Evolutionary conservation across 2,888 invertebrate species (phyloP).

Genomic region (Choristoneura rosaceana): DNA sequence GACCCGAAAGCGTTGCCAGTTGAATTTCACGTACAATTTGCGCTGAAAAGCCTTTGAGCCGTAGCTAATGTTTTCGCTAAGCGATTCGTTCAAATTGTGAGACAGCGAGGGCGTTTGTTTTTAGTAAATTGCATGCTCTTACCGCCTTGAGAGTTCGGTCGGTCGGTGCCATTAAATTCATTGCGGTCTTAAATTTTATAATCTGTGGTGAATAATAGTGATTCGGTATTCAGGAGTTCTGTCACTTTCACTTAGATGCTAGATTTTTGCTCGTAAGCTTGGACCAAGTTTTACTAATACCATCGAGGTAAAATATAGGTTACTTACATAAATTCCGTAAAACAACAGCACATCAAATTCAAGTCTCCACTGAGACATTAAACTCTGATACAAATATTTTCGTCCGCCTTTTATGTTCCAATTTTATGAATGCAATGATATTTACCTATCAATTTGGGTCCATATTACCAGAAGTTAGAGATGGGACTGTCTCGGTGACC

Average conservation of each 20-base stretch:
- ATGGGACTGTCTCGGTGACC: not conserved
- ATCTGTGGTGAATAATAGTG: constrained; percentile 40
- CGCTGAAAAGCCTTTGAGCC: constrained; percentile 79
- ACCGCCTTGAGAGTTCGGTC: constrained; percentile 51
- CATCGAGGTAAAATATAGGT: not conserved
- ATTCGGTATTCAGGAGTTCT: constrained; percentile 35
- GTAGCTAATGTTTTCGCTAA: constrained; percentile 80
- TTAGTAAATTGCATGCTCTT: constrained; percentile 62
- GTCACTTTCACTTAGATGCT: not conserved
- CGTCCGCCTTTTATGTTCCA: not conserved
- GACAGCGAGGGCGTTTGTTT: constrained; percentile 60
- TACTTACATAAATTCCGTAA: too few species aligned
- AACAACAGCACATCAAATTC: not conserved
- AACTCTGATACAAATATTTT: not conserved
- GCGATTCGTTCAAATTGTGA: constrained; percentile 72
- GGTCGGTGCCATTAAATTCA: constrained; percentile 54
- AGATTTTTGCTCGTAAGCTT: not conserved
- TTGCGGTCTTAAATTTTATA: constrained; percentile 53
- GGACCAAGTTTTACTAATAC: not conserved
- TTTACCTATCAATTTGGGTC: not conserved
- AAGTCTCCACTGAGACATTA: too few species aligned
- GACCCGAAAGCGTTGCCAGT: constrained; percentile 67
- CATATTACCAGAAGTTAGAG: not conserved
- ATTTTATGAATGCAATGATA: not conserved
- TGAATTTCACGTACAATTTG: constrained; percentile 83